Conservation (phyloP, 2,113 vertebrate genomes). For the Sceloporus tristichus region DNA sequence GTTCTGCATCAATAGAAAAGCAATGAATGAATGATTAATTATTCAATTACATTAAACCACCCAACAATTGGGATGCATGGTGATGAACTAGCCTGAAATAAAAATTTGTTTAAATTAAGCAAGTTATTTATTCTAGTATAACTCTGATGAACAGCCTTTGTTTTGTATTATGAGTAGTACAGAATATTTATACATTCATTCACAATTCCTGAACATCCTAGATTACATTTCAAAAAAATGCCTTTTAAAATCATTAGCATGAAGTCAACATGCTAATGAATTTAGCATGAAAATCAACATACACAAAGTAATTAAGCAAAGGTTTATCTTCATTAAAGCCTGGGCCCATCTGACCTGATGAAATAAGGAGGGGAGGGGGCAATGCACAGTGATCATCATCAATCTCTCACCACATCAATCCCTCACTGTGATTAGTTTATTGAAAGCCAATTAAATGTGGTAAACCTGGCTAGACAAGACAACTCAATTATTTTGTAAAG, state of each 20-base stretch:
- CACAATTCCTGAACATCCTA: conserved; percentile 11
- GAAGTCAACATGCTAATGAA: conserved; percentile 43
- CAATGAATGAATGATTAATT: conserved; percentile 22
- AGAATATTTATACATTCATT: conserved; percentile 7
- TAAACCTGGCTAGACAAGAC: conserved; percentile 41
- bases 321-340: conserved; percentile 52
- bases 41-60: conserved; percentile 4
- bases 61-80: neutral
- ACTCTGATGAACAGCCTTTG: conserved; percentile 2
- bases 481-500: conserved; percentile 54
- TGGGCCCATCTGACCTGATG: conserved; percentile 37
- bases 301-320: conserved; percentile 42
- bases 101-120: conserved; percentile 42
- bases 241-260: neutral
- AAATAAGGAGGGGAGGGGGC: conserved; percentile 18
- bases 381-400: conserved; percentile 43
- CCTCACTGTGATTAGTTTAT: conserved; percentile 43
- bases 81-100: conserved; percentile 29
- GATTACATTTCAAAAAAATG: neutral
- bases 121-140: conserved; percentile 16
- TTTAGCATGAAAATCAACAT: conserved; percentile 52
- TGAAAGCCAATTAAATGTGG: conserved; percentile 57
- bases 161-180: neutral
- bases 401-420: conserved; percentile 32
- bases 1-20: conserved; percentile 19